A percentile compares a stretch with the other conserved stretches of the same genome.
phyloP scores from a whole-genome alignment of 2,113 vertebrate genomes.

The Microcebus griseorufus region DNA sequence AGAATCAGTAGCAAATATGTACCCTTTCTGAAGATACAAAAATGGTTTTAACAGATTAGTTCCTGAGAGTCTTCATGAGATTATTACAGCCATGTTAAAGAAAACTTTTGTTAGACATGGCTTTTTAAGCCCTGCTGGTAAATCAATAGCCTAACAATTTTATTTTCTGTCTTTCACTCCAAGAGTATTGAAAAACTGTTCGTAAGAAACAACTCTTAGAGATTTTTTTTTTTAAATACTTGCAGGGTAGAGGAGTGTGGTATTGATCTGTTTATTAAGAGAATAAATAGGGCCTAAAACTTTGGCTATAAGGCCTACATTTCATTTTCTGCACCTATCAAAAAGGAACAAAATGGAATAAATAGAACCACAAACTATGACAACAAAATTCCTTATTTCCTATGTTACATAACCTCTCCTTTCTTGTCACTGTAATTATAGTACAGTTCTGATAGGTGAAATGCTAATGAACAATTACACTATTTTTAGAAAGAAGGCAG shows the following conservation, averaged over 20 bases:
- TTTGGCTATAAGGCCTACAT: neutral
- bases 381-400: neutral
- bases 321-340: neutral
- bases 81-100: constrained; percentile 40
- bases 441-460: neutral
- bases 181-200: constrained; percentile 35
- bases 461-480: neutral
- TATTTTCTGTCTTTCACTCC: constrained; percentile 46
- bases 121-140: constrained; percentile 10
- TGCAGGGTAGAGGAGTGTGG: neutral
- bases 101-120: constrained; percentile 3
- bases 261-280: constrained; percentile 53
- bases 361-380: neutral
- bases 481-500: neutral
- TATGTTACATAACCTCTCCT: neutral
- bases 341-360: neutral
- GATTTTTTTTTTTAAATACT: neutral
- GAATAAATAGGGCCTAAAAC: neutral
- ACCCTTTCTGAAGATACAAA: neutral
- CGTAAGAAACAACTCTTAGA: neutral
- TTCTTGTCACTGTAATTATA: neutral
- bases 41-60: constrained; percentile 7
- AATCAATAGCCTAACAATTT: constrained; percentile 56
- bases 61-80: neutral
- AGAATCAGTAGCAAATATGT: neutral